A percentile compares a stretch with the other conserved stretches of the same genome.
Evolutionary conservation across 2,888 invertebrate genomes (phyloP).

Genomic region (Metallyticus violacea): DNA sequence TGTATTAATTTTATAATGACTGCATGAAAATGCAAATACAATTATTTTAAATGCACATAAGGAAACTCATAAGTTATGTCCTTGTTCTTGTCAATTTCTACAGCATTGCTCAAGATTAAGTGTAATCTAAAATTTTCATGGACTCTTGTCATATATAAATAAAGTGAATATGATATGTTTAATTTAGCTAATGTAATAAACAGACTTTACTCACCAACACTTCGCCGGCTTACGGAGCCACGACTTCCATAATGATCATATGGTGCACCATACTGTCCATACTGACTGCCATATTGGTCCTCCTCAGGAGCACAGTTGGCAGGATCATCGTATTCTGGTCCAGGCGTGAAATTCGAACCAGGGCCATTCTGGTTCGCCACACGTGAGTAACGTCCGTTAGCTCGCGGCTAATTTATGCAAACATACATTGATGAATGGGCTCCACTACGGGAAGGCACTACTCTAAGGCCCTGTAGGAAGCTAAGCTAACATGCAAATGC

Average conservation of each 20-base stretch:
- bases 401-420: constrained; percentile 41
- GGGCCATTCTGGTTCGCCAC: constrained; percentile 68
- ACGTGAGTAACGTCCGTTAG: constrained; percentile 65
- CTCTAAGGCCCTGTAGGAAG: background rate
- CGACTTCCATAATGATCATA: constrained; percentile 89
- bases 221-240: constrained; percentile 57
- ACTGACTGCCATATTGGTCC: constrained; percentile 87
- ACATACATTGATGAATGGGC: background rate
- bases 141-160: background rate
- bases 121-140: too few species aligned
- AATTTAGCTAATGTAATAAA: too few species aligned
- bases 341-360: constrained; percentile 49
- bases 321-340: constrained; percentile 89
- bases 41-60: too few species aligned
- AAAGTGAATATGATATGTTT: background rate
- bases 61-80: too few species aligned
- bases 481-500: background rate
- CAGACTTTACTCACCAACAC: constrained; percentile 36
- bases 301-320: constrained; percentile 90
- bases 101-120: too few species aligned
- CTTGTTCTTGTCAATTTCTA: too few species aligned
- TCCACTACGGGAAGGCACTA: background rate
- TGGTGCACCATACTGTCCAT: constrained; percentile 76
- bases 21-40: too few species aligned
- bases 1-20: too few species aligned